Evolutionary conservation across 2,888 invertebrate species (phyloP).

Genomic region (Drosophila meridiana): DNA sequence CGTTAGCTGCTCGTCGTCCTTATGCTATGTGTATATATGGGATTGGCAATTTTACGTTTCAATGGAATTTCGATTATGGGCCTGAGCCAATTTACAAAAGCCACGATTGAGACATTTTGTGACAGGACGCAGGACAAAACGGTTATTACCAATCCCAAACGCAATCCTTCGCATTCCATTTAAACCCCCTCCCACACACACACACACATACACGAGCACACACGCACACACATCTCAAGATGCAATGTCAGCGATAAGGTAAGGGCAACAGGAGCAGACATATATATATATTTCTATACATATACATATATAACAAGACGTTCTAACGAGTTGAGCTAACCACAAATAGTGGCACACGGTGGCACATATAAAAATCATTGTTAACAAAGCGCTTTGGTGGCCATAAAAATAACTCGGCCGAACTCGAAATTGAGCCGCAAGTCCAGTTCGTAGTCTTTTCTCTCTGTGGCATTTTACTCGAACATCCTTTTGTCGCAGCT

Average conservation of each 20-base stretch:
- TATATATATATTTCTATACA: slow-evolving; percentile 7
- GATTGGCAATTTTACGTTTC: slow-evolving; percentile 81
- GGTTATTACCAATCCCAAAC: slow-evolving; percentile 64
- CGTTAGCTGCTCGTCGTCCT: slow-evolving; percentile 48
- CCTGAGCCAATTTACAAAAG: slow-evolving; percentile 74
- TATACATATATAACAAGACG: slow-evolving; percentile 59
- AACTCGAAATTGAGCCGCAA: slow-evolving; percentile 18
- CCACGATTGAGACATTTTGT: slow-evolving; percentile 78
- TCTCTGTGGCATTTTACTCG: not conserved
- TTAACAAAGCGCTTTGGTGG: slow-evolving; percentile 77
- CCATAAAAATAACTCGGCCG: slow-evolving; percentile 70
- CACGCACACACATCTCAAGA: slow-evolving; percentile 36
- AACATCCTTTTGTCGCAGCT: slow-evolving; percentile 61
- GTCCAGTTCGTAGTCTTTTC: not conserved
- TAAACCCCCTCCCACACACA: slow-evolving; percentile 16
- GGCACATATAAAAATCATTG: slow-evolving; percentile 76
- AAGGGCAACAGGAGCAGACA: slow-evolving; percentile 35
- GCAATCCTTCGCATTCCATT: slow-evolving; percentile 61
- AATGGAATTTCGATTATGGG: slow-evolving; percentile 82
- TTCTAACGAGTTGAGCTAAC: slow-evolving; percentile 74
- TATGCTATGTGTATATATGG: slow-evolving; percentile 3
- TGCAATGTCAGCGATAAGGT: slow-evolving; percentile 73
- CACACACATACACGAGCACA: not conserved
- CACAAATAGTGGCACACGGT: slow-evolving; percentile 64
- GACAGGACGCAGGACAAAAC: slow-evolving; percentile 68